Evolutionary conservation across 2,888 invertebrate genomes (phyloP), one percentile per base, ranked within the genome.

Genomic region (Catocala nupta): DNA sequence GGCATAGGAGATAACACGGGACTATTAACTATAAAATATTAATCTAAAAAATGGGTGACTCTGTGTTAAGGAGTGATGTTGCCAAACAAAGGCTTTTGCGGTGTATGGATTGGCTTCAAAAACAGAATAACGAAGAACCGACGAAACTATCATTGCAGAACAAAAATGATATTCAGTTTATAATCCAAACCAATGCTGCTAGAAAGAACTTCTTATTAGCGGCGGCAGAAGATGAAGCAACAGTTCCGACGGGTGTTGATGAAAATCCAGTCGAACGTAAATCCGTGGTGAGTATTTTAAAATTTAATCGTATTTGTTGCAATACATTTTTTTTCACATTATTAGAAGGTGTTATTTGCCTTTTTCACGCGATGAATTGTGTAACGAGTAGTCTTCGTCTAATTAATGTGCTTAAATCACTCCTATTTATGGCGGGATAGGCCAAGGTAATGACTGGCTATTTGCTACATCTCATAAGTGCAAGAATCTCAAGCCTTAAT

Each of bases 81-180:
- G 44, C 59, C 58, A 84, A 86, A 68, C 45, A 69, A 1, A 86
- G 81, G 70, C 59, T 89, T 0, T 53, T 80, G 1, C 88, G 92
- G 5, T 93, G 94, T 68, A 70, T 87, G 71, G 89, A 92, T 67
- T 94, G 94, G 94, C 81, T 94, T 16, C 86, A 90, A 64, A 87
- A 88, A 68, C 94, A 94, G 68, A 91, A 92, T 61, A 87, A 84
- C 61, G 80, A 85, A 57, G 84, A 84, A 61, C 82, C 88, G 0
- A 89, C 89, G 60, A 90, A 89, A 63, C 75, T 87, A 44, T 83
- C 88, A 0, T 76, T 82, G 57, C 89, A 87, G 59, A 92, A 91
- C 71, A 86, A 90, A 68, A 91, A 92, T 70, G 92, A 93, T 75
- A 90, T 92, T 67, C 89, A 92, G 72, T 93, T 91, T 74, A 91